These are phyloP conservation scores for Oligia fasciuncula DNA, from an alignment of 2,888 invertebrate species.

Conservation along the genomic window DNA sequence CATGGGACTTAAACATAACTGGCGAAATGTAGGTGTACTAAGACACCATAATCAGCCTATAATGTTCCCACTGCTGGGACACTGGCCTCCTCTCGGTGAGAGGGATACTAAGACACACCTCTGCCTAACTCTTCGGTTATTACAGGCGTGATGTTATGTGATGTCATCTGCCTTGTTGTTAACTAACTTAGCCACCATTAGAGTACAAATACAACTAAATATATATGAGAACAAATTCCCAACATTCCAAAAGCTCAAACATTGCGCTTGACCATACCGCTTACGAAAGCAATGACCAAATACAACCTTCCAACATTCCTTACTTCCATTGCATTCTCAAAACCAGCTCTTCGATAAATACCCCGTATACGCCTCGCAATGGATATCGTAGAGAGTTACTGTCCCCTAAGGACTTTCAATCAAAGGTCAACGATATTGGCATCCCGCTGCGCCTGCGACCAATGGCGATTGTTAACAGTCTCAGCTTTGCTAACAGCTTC, in stretches of 20 bases:
- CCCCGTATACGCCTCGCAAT: not conserved
- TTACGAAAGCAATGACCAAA: not conserved
- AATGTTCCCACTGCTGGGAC: too few relatives aligned
- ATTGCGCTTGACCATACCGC: constrained; percentile 37
- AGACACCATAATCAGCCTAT: too few relatives aligned
- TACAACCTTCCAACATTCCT: constrained; percentile 12
- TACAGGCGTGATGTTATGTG: too few relatives aligned
- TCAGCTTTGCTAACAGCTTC: constrained; percentile 24
- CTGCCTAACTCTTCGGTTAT: too few relatives aligned
- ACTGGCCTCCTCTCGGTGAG: too few relatives aligned
- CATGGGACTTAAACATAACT: too few relatives aligned
- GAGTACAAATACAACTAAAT: not conserved
- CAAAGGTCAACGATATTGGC: constrained; percentile 43
- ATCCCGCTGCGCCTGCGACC: constrained; percentile 54
- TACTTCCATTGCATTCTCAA: constrained; percentile 2
- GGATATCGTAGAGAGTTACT: not conserved
- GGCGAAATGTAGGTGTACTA: too few relatives aligned
- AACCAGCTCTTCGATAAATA: not conserved
- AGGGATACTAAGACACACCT: too few relatives aligned
- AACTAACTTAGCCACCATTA: not conserved
- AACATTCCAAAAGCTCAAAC: constrained; percentile 26
- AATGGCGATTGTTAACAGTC: constrained; percentile 45
- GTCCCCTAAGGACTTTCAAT: constrained; percentile 20
- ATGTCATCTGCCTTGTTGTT: not conserved
- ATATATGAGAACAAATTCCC: constrained; percentile 6